These are phyloP conservation scores for Heterodera schachtii DNA, from an alignment of 1,140 invertebrate genomes.

Conservation along the genomic window DNA sequence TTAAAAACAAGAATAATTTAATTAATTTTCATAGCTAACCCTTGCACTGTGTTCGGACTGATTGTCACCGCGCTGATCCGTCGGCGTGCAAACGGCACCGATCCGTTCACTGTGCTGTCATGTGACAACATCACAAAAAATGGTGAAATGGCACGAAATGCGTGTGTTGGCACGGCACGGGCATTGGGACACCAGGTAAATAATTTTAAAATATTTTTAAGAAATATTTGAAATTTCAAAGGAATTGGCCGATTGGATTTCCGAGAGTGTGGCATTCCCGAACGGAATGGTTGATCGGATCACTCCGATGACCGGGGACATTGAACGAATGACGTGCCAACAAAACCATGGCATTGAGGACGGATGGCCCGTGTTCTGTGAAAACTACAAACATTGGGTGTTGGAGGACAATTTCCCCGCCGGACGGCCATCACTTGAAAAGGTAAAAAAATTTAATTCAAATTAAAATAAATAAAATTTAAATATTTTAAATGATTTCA, in stretches of 20 bases:
- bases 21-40: neutral
- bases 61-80: neutral
- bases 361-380: slow-evolving; percentile 11
- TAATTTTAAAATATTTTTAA: neutral
- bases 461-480: too few relatives aligned
- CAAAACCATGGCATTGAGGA: slow-evolving; percentile 6
- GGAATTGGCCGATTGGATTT: neutral
- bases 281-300: slow-evolving; percentile 14
- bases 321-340: neutral
- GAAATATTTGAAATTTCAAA: too few relatives aligned
- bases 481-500: too few relatives aligned
- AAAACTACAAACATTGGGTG: slow-evolving; percentile 10
- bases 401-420: neutral
- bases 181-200: neutral
- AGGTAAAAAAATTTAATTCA: neutral
- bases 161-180: neutral
- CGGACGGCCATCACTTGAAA: neutral
- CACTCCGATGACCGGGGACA: neutral
- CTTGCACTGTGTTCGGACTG: neutral
- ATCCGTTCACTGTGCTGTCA: slow-evolving; percentile 5
- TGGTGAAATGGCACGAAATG: neutral
- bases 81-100: neutral
- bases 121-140: neutral
- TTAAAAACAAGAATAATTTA: too few relatives aligned
- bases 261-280: neutral